These are phyloP conservation scores for Porites cylindrica DNA, from an alignment of 92 coral and sea anemone genomes.

Conservation along the genomic window DNA sequence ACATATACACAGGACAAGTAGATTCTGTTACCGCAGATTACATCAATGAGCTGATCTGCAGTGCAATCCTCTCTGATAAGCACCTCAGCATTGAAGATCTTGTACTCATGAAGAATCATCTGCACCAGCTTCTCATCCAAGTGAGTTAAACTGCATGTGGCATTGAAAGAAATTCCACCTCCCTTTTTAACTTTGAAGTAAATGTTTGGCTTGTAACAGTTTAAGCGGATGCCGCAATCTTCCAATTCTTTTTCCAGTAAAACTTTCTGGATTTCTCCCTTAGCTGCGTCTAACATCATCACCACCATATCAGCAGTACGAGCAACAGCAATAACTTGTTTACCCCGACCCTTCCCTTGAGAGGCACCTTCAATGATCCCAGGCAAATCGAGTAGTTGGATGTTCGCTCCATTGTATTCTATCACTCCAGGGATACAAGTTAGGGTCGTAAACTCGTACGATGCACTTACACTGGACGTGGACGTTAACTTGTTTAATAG, in stretches of 20 bases:
- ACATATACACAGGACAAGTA: slow-evolving; percentile 95
- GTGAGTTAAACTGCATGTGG: slow-evolving; percentile 93
- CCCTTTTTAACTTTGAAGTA: slow-evolving; percentile 97
- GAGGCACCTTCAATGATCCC: slow-evolving; percentile 98
- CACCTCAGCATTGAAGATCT: slow-evolving; percentile 99
- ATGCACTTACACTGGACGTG: slow-evolving; percentile 90
- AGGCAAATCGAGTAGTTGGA: slow-evolving; percentile 94
- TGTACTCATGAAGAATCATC: slow-evolving; percentile 95
- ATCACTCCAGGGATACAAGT: slow-evolving; percentile 99
- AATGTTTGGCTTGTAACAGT: slow-evolving; percentile 88
- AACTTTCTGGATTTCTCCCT: slow-evolving; percentile 91
- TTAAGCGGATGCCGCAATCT: slow-evolving; percentile 95
- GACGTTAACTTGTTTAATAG: slow-evolving; percentile 90
- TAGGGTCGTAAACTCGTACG: slow-evolving; percentile 96
- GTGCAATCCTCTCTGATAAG: slow-evolving; percentile 97
- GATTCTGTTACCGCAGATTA: slow-evolving; percentile 88
- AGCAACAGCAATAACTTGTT: slow-evolving; percentile 97
- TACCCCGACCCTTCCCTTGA: slow-evolving; percentile 96
- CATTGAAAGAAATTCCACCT: slow-evolving; percentile 92
- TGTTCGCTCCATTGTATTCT: slow-evolving; percentile 94
- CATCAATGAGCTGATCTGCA: slow-evolving; percentile 95
- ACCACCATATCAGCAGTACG: slow-evolving; percentile 97
- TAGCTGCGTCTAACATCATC: slow-evolving; percentile 96
- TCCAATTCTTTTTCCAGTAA: slow-evolving; percentile 94
- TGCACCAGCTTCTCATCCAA: slow-evolving; percentile 92